These are phyloP conservation scores for Anthophora plumipes DNA, from an alignment of 2,888 invertebrate genomes.

Conservation along the genomic window DNA sequence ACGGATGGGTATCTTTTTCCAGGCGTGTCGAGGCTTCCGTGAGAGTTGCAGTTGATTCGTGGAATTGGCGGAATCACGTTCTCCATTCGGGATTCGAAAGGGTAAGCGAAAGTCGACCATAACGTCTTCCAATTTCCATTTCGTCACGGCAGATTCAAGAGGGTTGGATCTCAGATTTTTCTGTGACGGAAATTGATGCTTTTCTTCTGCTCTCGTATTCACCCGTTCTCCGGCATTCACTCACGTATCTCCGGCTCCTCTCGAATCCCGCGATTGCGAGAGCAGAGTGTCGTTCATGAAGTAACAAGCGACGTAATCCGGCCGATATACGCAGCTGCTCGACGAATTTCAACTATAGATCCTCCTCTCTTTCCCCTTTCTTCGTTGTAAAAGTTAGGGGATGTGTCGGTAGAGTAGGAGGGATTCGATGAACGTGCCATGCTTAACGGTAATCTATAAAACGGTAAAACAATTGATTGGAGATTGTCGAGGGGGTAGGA, in stretches of 20 bases:
- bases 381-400: not conserved
- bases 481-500: constrained; percentile 13
- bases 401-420: no score
- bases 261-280: constrained; percentile 21
- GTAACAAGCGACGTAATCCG: constrained; percentile 44
- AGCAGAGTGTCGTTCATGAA: constrained; percentile 11
- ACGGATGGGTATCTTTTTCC: not conserved
- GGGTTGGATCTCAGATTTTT: constrained; percentile 59
- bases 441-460: constrained; percentile 2
- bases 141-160: constrained; percentile 50
- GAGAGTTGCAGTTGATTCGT: constrained; percentile 22
- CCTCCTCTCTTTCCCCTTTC: not conserved
- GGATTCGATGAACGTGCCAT: not conserved
- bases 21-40: constrained; percentile 10
- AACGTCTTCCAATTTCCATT: constrained; percentile 69
- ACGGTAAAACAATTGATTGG: constrained; percentile 5
- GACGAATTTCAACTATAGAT: constrained; percentile 11
- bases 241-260: constrained; percentile 9
- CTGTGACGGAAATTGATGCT: constrained; percentile 55
- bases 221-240: constrained; percentile 1
- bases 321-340: constrained; percentile 4
- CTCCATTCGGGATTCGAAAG: constrained; percentile 27
- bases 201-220: constrained; percentile 45
- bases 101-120: constrained; percentile 54
- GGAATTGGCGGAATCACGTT: constrained; percentile 37